Base-by-base conservation (phyloP, 2,797 vertebrate genomes). In the Agapornis canus region DNA sequence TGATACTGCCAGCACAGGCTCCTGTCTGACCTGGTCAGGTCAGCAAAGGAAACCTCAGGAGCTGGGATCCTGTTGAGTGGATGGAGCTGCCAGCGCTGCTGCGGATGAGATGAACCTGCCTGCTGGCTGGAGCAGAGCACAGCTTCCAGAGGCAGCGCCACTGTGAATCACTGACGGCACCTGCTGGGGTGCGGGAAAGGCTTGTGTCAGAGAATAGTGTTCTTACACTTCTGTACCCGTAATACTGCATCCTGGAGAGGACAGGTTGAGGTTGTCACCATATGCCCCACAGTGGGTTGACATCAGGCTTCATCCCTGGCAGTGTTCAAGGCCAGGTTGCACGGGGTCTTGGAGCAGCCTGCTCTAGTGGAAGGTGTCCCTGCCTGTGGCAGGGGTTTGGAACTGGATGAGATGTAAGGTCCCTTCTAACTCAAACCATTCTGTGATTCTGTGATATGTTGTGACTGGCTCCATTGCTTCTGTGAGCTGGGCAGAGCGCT, bases 121-220 rank as follows among this genome's bases (percentile, higher is more conserved):
- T 31, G n/a, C 6, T 42, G 39, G 42, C 59, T 57, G 45, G 69
- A 72, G 64, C 64, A 42, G 72, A 32, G 81, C 1, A 29, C 32
- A 45, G 70, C 8, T 65, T 72, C 49, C 75, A 49, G 70, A 13
- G 64, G 56, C 75, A 51, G 48, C 43, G 72, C 51, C 3, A 1
- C 0, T 17, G 70, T 12, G 49, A 13, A 13, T 89, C 51, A 4
- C 5, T 39, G 19, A 18, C 0, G 0, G 57, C 76, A 23, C 0
- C 0, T 73, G 56, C 29, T 89, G 84, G 47, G 42, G 3, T 56
- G 60, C 48, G 22, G 81, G 17, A 47, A 27, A 26, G n/a, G 22
- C 35, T 60, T 32, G 27, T n/a, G 37, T 75, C 5, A 4, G 54
- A 37, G 59, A 57, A 0, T 0, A 42, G 2, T 23, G 47, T 60